phyloP scores from a whole-genome alignment of 2,797 vertebrate species.

The Thripadectes ignobilis region DNA sequence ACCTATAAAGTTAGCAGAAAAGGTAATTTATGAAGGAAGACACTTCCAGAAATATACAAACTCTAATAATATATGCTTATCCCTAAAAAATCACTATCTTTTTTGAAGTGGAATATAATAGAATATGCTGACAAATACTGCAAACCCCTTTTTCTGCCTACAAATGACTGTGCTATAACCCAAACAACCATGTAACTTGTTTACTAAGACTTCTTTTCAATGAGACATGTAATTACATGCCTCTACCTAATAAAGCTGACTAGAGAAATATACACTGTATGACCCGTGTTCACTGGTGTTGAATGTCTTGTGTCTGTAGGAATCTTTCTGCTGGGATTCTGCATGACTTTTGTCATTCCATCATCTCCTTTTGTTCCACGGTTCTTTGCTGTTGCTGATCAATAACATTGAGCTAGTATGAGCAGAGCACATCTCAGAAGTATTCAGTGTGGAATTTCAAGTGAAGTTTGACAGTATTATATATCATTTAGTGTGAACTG shows the following conservation, averaged over 20 bases:
- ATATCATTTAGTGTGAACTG: background rate
- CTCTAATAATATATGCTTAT: background rate
- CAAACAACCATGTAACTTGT: background rate
- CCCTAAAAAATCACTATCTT: background rate
- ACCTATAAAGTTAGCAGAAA: background rate
- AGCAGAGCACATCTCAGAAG: background rate
- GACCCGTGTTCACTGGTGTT: background rate
- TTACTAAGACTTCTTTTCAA: background rate
- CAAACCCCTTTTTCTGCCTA: background rate
- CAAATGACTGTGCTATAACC: background rate
- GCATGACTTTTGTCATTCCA: background rate
- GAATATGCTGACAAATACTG: background rate
- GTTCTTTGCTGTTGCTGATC: background rate
- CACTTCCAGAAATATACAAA: background rate
- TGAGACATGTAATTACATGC: background rate
- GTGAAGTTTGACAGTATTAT: background rate
- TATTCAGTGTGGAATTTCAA: background rate
- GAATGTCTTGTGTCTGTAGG: background rate
- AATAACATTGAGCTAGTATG: background rate
- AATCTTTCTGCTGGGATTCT: background rate
- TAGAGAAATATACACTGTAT: background rate
- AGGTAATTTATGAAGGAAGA: background rate
- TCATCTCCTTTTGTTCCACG: background rate
- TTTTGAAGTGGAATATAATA: background rate
- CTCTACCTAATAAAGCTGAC: background rate